Conservation (phyloP, 2,888 invertebrate genomes). For the Chaetogeoica ovagalla region DNA sequence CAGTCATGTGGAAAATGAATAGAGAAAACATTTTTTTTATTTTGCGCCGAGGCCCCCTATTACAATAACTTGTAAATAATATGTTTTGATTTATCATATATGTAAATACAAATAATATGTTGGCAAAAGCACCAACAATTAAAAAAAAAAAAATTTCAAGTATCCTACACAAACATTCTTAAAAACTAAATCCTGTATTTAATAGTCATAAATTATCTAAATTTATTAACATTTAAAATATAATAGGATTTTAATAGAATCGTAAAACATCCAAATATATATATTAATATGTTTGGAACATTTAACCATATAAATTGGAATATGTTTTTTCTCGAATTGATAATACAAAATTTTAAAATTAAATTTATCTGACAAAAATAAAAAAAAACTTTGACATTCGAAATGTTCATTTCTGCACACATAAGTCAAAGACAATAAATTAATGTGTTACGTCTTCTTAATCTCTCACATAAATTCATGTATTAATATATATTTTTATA, state of each 20-base stretch:
- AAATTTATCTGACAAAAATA: neutral
- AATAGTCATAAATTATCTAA: neutral
- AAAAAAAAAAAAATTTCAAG: neutral
- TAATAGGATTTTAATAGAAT: neutral
- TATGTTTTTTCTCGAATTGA: neutral
- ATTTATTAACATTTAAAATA: neutral
- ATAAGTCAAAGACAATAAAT: too few species aligned
- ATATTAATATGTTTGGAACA: neutral
- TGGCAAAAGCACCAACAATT: neutral
- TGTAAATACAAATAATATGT: neutral
- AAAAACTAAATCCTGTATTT: neutral
- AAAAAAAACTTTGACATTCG: too few species aligned
- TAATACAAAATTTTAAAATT: neutral
- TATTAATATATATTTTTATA: too few species aligned
- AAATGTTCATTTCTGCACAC: too few species aligned
- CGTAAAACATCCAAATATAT: neutral
- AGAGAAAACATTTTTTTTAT: neutral
- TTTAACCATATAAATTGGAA: neutral
- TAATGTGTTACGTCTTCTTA: too few species aligned
- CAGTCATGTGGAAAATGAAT: neutral
- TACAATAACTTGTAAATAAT: constrained; percentile 9
- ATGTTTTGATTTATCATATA: constrained; percentile 25
- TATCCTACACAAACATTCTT: neutral
- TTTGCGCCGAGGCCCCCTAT: neutral
- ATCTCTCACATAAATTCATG: too few species aligned